A percentile compares a stretch with the other conserved stretches of the same genome.
Conservation (phyloP, 2,113 vertebrate species). For the Eclectus roratus region DNA sequence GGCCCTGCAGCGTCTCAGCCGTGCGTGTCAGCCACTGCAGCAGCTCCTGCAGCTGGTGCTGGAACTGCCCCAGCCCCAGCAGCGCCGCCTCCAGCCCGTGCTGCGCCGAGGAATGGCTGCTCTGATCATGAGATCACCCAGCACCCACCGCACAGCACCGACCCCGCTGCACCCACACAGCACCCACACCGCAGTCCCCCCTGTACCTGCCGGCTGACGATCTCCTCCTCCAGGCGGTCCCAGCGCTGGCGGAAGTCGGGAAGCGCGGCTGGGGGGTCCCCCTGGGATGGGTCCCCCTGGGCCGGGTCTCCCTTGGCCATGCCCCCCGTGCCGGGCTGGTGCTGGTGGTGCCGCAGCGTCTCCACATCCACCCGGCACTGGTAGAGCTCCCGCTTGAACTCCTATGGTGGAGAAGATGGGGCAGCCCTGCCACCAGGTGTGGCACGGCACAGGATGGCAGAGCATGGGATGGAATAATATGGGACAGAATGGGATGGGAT, state of each 20-base stretch:
- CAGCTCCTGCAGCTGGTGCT: conserved; percentile 85
- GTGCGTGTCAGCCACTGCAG: conserved; percentile 82
- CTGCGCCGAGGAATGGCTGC: conserved; percentile 35
- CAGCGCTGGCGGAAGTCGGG: conserved; percentile 82
- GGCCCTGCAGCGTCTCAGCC: conserved; percentile 76
- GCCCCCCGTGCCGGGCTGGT: neutral
- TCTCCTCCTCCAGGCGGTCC: conserved; percentile 84
- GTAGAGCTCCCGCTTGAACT: conserved; percentile 87
- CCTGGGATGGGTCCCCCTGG: conserved; percentile 59
- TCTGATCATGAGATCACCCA: neutral
- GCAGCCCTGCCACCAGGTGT: neutral
- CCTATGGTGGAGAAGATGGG: conserved; percentile 57
- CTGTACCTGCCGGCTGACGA: conserved; percentile 81
- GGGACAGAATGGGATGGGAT: neutral
- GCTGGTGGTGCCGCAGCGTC: conserved; percentile 77
- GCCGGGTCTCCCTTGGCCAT: conserved; percentile 49
- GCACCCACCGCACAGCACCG: neutral
- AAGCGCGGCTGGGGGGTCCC: conserved; percentile 51
- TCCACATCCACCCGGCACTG: conserved; percentile 89
- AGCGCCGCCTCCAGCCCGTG: conserved; percentile 86
- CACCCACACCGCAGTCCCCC: neutral
- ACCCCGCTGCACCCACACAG: rapidly evolving
- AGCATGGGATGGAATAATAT: neutral
- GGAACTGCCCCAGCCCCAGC: conserved; percentile 87
- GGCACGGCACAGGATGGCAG: rapidly evolving